Percentiles rank a stretch among this genome's conserved stretches.
Conservation (phyloP, 2,113 vertebrate species). For the Thunnus maccoyii region DNA sequence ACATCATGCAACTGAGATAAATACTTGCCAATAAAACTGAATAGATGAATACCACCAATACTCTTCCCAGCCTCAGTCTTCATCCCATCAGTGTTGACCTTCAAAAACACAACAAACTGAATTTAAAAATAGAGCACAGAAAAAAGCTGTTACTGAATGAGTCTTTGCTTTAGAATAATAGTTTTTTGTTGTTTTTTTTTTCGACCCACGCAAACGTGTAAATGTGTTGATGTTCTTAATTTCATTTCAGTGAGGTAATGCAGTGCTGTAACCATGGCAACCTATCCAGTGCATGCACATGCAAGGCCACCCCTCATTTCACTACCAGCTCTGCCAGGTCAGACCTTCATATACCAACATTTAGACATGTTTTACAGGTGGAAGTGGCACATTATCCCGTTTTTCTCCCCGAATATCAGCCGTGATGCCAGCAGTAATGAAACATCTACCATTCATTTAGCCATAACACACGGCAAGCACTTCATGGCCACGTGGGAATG, state of each 20-base stretch:
- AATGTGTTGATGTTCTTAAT: conserved; percentile 36
- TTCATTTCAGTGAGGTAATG: conserved; percentile 34
- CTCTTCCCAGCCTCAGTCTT: not conserved
- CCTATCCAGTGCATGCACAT: conserved; percentile 24
- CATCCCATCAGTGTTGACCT: not conserved
- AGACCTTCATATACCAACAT: not conserved
- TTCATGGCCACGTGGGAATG: not conserved
- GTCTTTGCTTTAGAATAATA: not conserved
- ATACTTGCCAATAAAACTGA: not conserved
- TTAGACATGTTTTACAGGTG: conserved; percentile 19
- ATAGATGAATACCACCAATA: not conserved
- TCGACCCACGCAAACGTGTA: conserved; percentile 15
- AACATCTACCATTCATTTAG: conserved; percentile 12
- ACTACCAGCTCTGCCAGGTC: not conserved
- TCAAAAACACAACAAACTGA: conserved; percentile 3
- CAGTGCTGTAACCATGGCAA: conserved; percentile 52
- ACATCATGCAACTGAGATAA: not conserved
- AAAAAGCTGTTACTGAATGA: conserved; percentile 29
- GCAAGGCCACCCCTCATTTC: conserved; percentile 21
- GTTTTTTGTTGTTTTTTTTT: too few relatives aligned
- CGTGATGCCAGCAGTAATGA: conserved; percentile 18
- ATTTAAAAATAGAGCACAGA: not conserved
- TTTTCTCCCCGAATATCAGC: conserved; percentile 19
- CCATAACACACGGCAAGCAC: not conserved
- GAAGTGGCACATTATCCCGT: conserved; percentile 2